A percentile compares a stretch with the other conserved stretches of the same genome.
Conservation (phyloP, 2,888 invertebrate genomes). For the Uloborus plumipes region DNA sequence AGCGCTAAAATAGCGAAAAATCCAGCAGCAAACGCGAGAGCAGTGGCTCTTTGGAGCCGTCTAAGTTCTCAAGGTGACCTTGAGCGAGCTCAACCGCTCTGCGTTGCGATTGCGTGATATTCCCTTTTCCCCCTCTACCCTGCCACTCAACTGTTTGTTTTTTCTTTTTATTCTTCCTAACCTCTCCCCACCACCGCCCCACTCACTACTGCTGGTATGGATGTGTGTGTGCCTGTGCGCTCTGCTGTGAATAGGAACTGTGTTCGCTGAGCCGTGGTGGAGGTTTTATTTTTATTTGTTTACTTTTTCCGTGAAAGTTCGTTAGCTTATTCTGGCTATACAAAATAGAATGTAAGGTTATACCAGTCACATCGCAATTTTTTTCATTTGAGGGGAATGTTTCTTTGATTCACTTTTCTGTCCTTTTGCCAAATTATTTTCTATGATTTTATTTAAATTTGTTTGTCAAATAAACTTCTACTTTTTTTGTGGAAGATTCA, state of each 20-base stretch:
- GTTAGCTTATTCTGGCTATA: conserved; percentile 58
- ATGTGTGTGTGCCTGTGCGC: conserved; percentile 57
- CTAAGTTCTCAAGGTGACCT: conserved; percentile 50
- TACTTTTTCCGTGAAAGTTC: conserved; percentile 62
- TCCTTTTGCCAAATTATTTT: conserved; percentile 3
- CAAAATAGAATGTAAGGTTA: conserved; percentile 60
- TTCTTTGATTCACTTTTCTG: background rate
- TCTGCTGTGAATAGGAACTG: conserved; percentile 62
- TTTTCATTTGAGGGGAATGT: background rate
- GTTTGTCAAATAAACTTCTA: background rate
- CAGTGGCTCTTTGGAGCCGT: background rate
- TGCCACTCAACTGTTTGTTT: conserved; percentile 46
- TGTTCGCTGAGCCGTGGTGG: conserved; percentile 60
- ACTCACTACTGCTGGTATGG: conserved; percentile 40
- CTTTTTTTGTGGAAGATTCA: background rate
- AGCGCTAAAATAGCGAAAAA: background rate
- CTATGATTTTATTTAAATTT: background rate
- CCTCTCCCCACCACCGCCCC: conserved; percentile 19
- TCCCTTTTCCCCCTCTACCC: conserved; percentile 14
- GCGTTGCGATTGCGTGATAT: conserved; percentile 60
- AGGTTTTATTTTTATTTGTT: conserved; percentile 47
- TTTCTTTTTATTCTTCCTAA: conserved; percentile 29
- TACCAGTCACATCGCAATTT: conserved; percentile 34
- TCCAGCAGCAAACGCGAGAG: background rate
- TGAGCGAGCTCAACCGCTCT: conserved; percentile 31